These are phyloP conservation scores for Bradypodion ventrale DNA, from an alignment of 2,797 vertebrate genomes.

Conservation along the genomic window DNA sequence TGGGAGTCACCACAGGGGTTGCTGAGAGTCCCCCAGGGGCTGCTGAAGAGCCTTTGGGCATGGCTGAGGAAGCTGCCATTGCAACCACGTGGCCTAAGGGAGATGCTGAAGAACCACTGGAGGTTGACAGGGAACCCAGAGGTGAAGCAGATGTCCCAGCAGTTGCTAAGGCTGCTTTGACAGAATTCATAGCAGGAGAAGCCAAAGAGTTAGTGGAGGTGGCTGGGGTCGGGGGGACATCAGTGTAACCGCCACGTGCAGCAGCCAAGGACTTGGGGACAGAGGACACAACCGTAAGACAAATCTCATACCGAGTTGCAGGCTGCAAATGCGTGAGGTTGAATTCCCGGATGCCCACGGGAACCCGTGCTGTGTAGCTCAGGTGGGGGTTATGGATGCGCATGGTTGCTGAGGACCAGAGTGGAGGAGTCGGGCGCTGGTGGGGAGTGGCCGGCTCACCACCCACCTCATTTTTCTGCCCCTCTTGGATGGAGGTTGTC, in stretches of 20 bases:
- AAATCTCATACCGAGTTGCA: slow-evolving; percentile 81
- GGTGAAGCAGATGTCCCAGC: not conserved
- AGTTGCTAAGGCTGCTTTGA: not conserved
- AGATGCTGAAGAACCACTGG: not conserved
- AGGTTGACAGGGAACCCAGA: not conserved
- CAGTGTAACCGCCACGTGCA: not conserved
- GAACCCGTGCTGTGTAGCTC: slow-evolving; percentile 84
- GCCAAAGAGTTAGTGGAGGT: not conserved
- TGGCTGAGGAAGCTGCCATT: not conserved
- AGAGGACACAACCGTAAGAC: slow-evolving; percentile 74
- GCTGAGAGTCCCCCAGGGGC: not conserved
- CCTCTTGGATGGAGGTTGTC: slow-evolving; percentile 68
- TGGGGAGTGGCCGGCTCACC: not conserved
- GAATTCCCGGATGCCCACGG: slow-evolving; percentile 83
- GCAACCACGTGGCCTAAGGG: not conserved
- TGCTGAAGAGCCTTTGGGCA: not conserved
- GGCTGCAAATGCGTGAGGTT: slow-evolving; percentile 85
- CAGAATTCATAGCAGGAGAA: not conserved
- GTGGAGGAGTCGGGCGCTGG: slow-evolving; percentile 43
- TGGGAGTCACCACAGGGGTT: slow-evolving; percentile 21
- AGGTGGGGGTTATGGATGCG: slow-evolving; percentile 84
- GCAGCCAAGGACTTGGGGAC: not conserved
- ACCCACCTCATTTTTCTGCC: slow-evolving; percentile 19
- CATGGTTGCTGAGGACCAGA: slow-evolving; percentile 80
- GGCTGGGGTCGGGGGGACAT: not conserved